phyloP scores from a whole-genome alignment of 2,888 invertebrate genomes.

The Cepaea hortensis region DNA sequence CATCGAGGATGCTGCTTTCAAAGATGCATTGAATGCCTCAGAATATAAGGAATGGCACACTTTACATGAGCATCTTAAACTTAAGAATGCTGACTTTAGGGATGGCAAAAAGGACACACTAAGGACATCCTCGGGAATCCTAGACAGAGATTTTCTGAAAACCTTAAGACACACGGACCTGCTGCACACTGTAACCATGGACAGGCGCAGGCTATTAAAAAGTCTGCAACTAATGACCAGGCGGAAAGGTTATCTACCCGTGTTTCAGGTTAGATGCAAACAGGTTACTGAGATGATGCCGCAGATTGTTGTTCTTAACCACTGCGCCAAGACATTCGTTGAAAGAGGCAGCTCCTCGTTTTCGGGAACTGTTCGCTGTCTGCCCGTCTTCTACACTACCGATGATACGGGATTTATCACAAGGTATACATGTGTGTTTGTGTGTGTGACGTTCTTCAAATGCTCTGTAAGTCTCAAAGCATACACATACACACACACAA shows the following conservation, averaged over 20 bases:
- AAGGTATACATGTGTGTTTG: neutral
- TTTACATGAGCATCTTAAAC: neutral
- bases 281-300: constrained; percentile 11
- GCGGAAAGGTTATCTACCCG: neutral
- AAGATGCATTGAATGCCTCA: no score
- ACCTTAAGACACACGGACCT: constrained; percentile 2
- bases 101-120: neutral
- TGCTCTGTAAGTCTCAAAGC: no score
- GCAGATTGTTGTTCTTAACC: neutral
- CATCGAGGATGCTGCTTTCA: neutral
- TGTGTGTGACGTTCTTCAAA: neutral
- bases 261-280: neutral
- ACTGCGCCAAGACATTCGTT: neutral
- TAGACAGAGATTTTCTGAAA: constrained; percentile 5
- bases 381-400: constrained; percentile 11
- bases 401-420: neutral
- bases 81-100: neutral
- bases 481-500: no score
- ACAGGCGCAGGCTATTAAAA: neutral
- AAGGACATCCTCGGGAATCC: neutral
- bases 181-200: constrained; percentile 6
- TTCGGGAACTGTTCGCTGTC: neutral
- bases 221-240: constrained; percentile 2
- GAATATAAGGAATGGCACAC: no score
- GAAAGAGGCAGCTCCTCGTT: neutral